Base-by-base conservation (phyloP, 2,888 invertebrate species). In the Eurois occulta region DNA sequence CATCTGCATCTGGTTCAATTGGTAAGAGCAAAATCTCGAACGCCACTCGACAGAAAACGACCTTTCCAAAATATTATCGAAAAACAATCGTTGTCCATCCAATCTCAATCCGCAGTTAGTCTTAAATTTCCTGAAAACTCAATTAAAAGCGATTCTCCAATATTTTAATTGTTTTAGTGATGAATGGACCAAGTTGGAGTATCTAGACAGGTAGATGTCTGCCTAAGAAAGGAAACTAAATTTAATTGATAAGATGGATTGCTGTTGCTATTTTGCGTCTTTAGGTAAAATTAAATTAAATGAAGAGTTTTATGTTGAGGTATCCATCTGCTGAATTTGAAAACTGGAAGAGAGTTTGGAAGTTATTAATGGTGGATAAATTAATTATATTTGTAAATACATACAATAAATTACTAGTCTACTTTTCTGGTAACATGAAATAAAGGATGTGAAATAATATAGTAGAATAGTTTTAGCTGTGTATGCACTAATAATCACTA, bases 141-240 rank as follows among this genome's bases (percentile, higher is more conserved):
- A 93, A 92, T 93, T 92, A 92, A 91, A 91, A 87, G 81, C 66
- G 80, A 71, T 84, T 89, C 87, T 90, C 88, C 76, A 90, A 90
- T 90, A 91, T 87, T 91, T 90, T 91, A 90, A 92, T 92, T 92
- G 92, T 92, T 86, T 89, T 78, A 78, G 88, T 91, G 91, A 91
- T 91, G 90, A 92, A 92, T 92, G 88, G 88, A 72, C 77, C 76
- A 86, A 91, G 87, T 92, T 91, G 68, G 69, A 68, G 74, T 32
- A 80, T 48, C 83, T 28, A 77, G 88, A 84, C 85, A 87, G 86
- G 84, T 87, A 68, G 79, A 80, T 83, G 67, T 78, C 84, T 78
- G 69, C 32, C 72, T 72, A 13, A 68, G 71, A 70, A 76, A 77
- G 60, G 74, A 68, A 77, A 77, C 74, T 77, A 78, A 82, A 83